Evolutionary conservation across 2,113 vertebrate species (phyloP).

Genomic region (Macquaria australasica): DNA sequence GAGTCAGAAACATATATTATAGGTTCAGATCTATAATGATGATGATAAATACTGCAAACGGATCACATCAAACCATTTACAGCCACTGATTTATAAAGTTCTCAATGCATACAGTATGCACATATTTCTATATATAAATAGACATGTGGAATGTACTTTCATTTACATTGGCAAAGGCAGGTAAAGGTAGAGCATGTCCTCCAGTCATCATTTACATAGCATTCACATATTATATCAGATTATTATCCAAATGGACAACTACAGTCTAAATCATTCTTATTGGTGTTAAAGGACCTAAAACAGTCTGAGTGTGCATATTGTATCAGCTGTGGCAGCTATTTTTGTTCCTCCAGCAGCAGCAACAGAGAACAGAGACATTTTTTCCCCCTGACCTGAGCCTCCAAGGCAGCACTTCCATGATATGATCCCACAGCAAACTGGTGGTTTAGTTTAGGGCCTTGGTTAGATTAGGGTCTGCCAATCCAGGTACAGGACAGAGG

Average conservation of each 20-base stretch:
- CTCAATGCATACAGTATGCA: conserved; percentile 80
- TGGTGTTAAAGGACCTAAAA: conserved; percentile 23
- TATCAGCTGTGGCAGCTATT: background rate
- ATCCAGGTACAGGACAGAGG: background rate
- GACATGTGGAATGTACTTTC: conserved; percentile 82
- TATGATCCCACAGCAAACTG: background rate
- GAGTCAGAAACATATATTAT: background rate
- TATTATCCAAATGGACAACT: conserved; percentile 2
- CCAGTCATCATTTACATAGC: conserved; percentile 49
- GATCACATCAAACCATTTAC: conserved; percentile 67
- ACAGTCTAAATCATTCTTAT: conserved; percentile 15
- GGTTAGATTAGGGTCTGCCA: background rate
- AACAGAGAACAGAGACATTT: background rate
- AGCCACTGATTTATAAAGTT: conserved; percentile 83
- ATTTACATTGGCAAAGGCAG: conserved; percentile 82
- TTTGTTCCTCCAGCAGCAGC: background rate
- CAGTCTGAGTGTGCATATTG: background rate
- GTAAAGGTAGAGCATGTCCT: conserved; percentile 69
- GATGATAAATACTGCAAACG: conserved; percentile 68
- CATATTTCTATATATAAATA: conserved; percentile 81
- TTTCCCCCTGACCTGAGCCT: background rate
- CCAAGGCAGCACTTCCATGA: background rate
- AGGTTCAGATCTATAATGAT: background rate
- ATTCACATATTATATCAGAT: conserved; percentile 50
- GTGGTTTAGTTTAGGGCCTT: background rate